Base-by-base conservation (phyloP, 2,888 invertebrate genomes). In the Sabellastarte sp. region DNA sequence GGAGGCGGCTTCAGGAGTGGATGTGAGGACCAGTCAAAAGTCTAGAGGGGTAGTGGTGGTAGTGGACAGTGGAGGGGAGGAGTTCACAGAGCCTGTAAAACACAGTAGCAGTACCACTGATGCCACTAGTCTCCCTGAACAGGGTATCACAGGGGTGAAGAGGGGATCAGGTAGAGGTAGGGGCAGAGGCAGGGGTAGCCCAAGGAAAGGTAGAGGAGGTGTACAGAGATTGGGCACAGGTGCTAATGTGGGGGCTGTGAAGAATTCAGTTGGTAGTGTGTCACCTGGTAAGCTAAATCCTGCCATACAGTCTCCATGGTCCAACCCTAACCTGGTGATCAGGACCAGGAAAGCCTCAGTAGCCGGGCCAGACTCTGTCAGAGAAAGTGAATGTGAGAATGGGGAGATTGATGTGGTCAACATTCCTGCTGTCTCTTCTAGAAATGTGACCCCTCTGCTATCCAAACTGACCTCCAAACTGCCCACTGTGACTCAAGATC, bases 311-410 rank as follows among this genome's bases (percentile, higher is more conserved):
- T 41, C 41, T 41, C 82, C 83, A 0, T 83, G 81, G 77, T 83
- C 82, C 24, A 84, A 84, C 69, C 82, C 81, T 26, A 82, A 84
- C 67, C 74, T 84, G 59, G 82, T 84, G 4, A 83, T 84, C 50
- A 73, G 83, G 32, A 84, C 84, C 0, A 68, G 84, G 20, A 69
- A 77, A 65, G 76, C 80, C 31, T 73, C 72, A 30, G 72, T 70
- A n/a, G 31, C 28, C 10, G 10, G 15, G 41, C 10, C 10, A 41
- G 41, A 41, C 10, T 10, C 10, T 10, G 41, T 15, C 10, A 41
- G 10, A 15, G 41, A 41, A 10, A 41, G 41, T 41, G 41, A 41
- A 15, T 10, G 10, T 10, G 41, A 41, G 41, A 20, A 15, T 10
- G 41, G 10, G 41, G 41, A 10, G 10, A 20, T 41, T 10, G 10